phyloP scores from a whole-genome alignment of 1,140 invertebrate species.

The Drosophila chauvacae region DNA sequence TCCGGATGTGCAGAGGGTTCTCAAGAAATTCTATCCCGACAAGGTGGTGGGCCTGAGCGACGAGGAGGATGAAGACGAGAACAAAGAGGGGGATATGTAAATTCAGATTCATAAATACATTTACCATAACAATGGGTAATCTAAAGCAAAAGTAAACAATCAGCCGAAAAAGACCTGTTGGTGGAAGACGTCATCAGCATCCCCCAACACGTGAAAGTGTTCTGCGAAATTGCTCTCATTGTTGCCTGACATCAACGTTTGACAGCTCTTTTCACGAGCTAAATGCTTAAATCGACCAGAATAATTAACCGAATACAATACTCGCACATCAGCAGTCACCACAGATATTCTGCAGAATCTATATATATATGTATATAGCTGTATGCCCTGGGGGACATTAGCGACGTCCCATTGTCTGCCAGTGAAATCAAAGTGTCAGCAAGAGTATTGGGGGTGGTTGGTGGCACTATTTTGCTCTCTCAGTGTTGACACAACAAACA shows the following conservation, averaged over 20 bases:
- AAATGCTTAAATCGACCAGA: slow-evolving; percentile 66
- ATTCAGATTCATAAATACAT: slow-evolving; percentile 8
- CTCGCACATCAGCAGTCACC: slow-evolving; percentile 20
- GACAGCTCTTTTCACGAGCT: slow-evolving; percentile 65
- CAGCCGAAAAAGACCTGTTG: slow-evolving; percentile 23
- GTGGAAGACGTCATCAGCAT: slow-evolving; percentile 18
- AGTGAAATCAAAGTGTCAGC: slow-evolving; percentile 24
- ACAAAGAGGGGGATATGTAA: slow-evolving; percentile 9
- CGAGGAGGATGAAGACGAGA: slow-evolving; percentile 43
- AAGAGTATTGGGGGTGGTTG: not conserved
- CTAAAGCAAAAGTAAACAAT: slow-evolving; percentile 17
- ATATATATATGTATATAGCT: slow-evolving; percentile 6
- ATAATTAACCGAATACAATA: slow-evolving; percentile 66
- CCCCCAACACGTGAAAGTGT: slow-evolving; percentile 3
- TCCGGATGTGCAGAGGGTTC: slow-evolving; percentile 56
- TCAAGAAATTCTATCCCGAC: slow-evolving; percentile 81
- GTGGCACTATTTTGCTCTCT: slow-evolving; percentile 12
- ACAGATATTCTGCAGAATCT: slow-evolving; percentile 13
- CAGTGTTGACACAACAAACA: slow-evolving; percentile 58
- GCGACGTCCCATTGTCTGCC: slow-evolving; percentile 71
- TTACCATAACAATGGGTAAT: slow-evolving; percentile 41
- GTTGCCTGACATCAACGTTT: slow-evolving; percentile 45
- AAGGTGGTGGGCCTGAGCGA: slow-evolving; percentile 37
- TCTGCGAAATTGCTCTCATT: slow-evolving; percentile 40
- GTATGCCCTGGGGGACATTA: slow-evolving; percentile 40